Conservation (phyloP, 2,797 vertebrate species). For the Dermochelys coriacea region DNA sequence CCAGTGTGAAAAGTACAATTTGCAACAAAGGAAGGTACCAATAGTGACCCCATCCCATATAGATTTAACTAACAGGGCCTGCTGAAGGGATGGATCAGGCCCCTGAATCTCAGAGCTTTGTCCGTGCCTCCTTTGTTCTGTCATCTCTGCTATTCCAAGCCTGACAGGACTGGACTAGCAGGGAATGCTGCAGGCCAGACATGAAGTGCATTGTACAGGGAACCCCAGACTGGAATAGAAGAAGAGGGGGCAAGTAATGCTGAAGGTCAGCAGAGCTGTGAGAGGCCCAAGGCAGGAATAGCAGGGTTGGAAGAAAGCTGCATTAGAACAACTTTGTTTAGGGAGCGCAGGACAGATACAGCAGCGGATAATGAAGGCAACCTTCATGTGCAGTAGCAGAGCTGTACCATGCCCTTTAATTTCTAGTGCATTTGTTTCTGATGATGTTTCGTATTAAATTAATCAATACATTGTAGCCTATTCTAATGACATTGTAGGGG, state of each 20-base stretch:
- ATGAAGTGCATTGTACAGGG: background rate
- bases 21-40: accelerated
- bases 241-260: background rate
- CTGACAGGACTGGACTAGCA: background rate
- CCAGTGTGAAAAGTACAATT: background rate
- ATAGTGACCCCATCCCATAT: accelerated
- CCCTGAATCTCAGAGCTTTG: background rate
- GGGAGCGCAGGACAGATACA: background rate
- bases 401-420: too few relatives aligned
- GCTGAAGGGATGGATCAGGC: background rate
- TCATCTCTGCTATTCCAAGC: background rate
- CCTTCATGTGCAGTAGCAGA: too few relatives aligned
- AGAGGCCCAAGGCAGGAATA: background rate
- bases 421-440: background rate
- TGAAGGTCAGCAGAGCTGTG: background rate
- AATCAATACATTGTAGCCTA: background rate
- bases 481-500: background rate
- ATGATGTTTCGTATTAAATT: background rate
- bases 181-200: accelerated
- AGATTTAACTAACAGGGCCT: background rate
- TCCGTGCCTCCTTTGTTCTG: too few relatives aligned
- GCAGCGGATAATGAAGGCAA: background rate
- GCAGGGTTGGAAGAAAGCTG: background rate
- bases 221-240: background rate
- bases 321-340: background rate